These are phyloP conservation scores for Takifugu bimaculatus DNA, from an alignment of 2,113 vertebrate species.

Conservation along the genomic window DNA sequence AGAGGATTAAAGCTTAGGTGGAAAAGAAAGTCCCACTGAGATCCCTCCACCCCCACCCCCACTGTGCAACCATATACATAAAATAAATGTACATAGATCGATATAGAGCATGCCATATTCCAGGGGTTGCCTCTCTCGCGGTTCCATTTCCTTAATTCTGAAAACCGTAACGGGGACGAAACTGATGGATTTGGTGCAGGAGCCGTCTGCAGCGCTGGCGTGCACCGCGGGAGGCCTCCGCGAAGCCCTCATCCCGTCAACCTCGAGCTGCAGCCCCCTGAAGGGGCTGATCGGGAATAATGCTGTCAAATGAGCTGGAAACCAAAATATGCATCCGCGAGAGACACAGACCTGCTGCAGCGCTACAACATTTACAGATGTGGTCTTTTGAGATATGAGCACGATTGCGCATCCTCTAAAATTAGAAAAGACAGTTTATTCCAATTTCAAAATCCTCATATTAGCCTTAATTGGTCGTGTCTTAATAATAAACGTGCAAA, in stretches of 20 bases:
- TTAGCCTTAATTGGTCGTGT: too few relatives aligned
- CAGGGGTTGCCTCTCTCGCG: too few relatives aligned
- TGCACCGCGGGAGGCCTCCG: background rate
- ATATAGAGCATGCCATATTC: too few relatives aligned
- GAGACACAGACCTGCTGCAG: background rate
- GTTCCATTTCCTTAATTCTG: background rate
- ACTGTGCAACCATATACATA: background rate
- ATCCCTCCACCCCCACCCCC: background rate
- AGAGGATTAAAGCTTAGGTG: conserved; percentile 35
- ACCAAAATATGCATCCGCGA: conserved; percentile 1
- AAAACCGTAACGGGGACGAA: background rate
- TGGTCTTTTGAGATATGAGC: too few relatives aligned
- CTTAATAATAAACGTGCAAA: too few relatives aligned
- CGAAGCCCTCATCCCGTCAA: conserved; percentile 35
- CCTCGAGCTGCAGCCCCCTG: conserved; percentile 53
- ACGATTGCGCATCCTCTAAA: too few relatives aligned
- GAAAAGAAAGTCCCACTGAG: background rate
- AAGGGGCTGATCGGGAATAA: conserved; percentile 31
- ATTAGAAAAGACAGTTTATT: too few relatives aligned
- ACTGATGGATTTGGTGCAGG: background rate
- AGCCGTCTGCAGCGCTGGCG: conserved; percentile 46
- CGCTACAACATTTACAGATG: too few relatives aligned
- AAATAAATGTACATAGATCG: too few relatives aligned
- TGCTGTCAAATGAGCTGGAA: conserved; percentile 32
- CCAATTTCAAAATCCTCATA: too few relatives aligned